These are phyloP conservation scores for Plodia interpunctella DNA, from an alignment of 1,140 invertebrate genomes.

Conservation along the genomic window DNA sequence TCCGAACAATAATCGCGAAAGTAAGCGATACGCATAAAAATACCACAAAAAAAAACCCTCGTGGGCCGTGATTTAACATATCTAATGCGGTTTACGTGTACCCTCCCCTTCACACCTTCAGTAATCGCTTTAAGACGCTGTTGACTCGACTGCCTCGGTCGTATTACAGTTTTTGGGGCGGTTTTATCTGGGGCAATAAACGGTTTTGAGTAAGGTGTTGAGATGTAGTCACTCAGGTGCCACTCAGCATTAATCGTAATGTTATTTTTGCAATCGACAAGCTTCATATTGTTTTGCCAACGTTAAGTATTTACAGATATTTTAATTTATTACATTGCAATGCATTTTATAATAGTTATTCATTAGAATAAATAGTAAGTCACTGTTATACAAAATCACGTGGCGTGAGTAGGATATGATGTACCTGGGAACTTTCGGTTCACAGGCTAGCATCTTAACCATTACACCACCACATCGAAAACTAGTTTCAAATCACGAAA, in stretches of 20 bases:
- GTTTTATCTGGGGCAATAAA: constrained; percentile 27
- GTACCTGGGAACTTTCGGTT: no score
- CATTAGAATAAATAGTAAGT: no score
- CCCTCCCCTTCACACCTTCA: constrained; percentile 51
- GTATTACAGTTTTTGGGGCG: constrained; percentile 29
- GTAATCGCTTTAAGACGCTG: constrained; percentile 69
- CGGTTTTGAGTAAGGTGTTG: constrained; percentile 26
- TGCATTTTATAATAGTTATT: no score
- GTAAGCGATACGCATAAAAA: constrained; percentile 73
- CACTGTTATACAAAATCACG: no score
- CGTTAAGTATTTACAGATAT: no score
- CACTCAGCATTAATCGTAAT: neutral
- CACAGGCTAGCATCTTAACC: no score
- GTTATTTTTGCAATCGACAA: neutral
- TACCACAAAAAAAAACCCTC: constrained; percentile 53
- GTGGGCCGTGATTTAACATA: constrained; percentile 65
- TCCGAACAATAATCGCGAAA: constrained; percentile 67
- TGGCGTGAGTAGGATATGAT: no score
- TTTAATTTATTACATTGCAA: no score
- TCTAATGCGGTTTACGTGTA: constrained; percentile 73
- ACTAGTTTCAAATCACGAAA: neutral
- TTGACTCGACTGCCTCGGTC: constrained; percentile 44
- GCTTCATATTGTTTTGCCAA: no score
- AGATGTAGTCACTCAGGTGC: no score
- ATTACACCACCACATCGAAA: no score